These are phyloP conservation scores for Rhyacichthys aspro DNA, from an alignment of 2,797 vertebrate species.

Conservation along the genomic window DNA sequence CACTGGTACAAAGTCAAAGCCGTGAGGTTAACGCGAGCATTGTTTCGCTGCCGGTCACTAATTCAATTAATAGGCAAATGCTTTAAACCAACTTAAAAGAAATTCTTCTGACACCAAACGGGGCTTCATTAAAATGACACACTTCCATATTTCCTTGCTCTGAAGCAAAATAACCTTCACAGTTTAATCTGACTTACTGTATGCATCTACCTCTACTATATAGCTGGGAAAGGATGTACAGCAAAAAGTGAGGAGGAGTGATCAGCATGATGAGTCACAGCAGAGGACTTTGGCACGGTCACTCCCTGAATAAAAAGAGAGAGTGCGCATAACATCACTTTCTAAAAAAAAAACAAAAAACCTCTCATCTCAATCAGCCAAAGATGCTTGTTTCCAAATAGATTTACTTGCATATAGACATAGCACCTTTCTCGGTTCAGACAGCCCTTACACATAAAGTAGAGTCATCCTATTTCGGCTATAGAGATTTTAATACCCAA, in stretches of 20 bases:
- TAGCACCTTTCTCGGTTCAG: conserved; percentile 31
- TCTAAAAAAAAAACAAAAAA: conserved; percentile 3
- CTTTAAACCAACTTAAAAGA: conserved; percentile 72
- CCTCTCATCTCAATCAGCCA: conserved; percentile 41
- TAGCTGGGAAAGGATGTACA: conserved; percentile 33
- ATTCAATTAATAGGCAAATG: conserved; percentile 76
- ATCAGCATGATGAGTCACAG: conserved; percentile 52
- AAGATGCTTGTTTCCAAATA: conserved; percentile 37
- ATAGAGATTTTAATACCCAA: conserved; percentile 55
- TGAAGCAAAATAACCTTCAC: conserved; percentile 41
- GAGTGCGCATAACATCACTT: conserved; percentile 24
- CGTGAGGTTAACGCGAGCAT: conserved; percentile 72
- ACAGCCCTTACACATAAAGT: conserved; percentile 32
- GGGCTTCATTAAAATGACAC: conserved; percentile 24
- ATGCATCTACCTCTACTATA: conserved; percentile 7
- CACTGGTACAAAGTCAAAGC: conserved; percentile 71
- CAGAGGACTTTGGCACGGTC: conserved; percentile 20
- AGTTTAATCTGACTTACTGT: conserved; percentile 26
- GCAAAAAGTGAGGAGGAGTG: conserved; percentile 42
- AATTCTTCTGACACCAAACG: conserved; percentile 44
- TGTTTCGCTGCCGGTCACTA: conserved; percentile 77
- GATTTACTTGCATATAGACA: conserved; percentile 10
- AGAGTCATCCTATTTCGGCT: conserved; percentile 51
- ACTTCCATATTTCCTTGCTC: conserved; percentile 40
- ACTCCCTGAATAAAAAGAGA: conserved; percentile 26